Conservation (phyloP, 2,888 invertebrate genomes). For the Saturnia pavonia region DNA sequence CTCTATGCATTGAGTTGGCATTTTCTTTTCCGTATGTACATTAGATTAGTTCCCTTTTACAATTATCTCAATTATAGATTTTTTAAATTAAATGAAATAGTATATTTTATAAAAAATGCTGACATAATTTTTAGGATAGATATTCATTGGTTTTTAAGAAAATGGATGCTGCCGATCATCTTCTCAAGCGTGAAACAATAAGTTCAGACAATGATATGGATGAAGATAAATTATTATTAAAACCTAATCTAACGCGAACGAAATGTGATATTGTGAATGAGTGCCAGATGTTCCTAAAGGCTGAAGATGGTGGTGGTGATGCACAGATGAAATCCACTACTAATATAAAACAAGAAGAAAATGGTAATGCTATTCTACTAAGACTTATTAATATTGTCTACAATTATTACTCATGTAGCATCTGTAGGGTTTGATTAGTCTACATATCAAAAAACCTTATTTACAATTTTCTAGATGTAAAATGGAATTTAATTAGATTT, state of each 20-base stretch:
- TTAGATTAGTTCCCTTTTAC: too few relatives aligned
- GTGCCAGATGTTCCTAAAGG: slow-evolving; percentile 68
- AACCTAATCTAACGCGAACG: slow-evolving; percentile 48
- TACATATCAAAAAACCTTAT: too few relatives aligned
- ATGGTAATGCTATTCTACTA: slow-evolving; percentile 37
- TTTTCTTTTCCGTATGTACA: slow-evolving; percentile 4
- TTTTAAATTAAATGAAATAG: background rate
- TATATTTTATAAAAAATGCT: background rate
- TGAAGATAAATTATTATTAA: slow-evolving; percentile 49
- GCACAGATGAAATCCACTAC: slow-evolving; percentile 48
- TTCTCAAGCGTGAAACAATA: slow-evolving; percentile 44
- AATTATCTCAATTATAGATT: too few relatives aligned
- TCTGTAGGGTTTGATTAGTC: too few relatives aligned
- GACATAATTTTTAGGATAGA: background rate
- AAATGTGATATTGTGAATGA: slow-evolving; percentile 71
- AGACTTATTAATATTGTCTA: background rate
- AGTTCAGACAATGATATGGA: slow-evolving; percentile 37
- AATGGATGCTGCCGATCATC: slow-evolving; percentile 63
- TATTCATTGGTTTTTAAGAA: slow-evolving; percentile 23
- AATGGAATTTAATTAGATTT: too few relatives aligned
- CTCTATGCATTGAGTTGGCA: slow-evolving; percentile 34
- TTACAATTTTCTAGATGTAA: too few relatives aligned
- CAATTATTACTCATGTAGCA: too few relatives aligned
- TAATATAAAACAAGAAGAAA: slow-evolving; percentile 39
- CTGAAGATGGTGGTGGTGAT: slow-evolving; percentile 75